phyloP scores from a whole-genome alignment of 1,140 invertebrate genomes.

The Lordiphosa stackelbergi region DNA sequence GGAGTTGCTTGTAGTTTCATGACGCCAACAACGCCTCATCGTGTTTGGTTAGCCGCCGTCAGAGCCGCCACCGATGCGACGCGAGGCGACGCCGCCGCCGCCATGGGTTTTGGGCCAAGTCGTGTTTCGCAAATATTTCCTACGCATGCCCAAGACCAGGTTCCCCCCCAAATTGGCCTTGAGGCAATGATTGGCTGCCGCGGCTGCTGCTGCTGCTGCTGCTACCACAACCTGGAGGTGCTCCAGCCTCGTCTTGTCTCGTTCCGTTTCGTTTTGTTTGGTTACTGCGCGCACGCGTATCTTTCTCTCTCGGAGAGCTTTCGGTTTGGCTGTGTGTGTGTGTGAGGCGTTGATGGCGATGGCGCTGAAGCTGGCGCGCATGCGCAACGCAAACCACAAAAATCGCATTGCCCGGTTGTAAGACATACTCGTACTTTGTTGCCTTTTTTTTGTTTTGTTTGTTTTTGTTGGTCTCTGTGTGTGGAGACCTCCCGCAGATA shows the following conservation, averaged over 20 bases:
- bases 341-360: slow-evolving; percentile 79
- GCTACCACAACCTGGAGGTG: background rate
- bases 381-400: slow-evolving; percentile 58
- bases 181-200: slow-evolving; percentile 70
- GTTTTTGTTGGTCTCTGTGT: slow-evolving; percentile 45
- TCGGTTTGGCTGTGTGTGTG: slow-evolving; percentile 41
- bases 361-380: slow-evolving; percentile 77
- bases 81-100: slow-evolving; percentile 22
- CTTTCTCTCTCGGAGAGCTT: slow-evolving; percentile 23
- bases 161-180: slow-evolving; percentile 60
- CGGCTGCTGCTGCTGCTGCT: slow-evolving; percentile 16
- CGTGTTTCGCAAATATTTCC: slow-evolving; percentile 51
- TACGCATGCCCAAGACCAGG: slow-evolving; percentile 46
- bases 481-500: slow-evolving; percentile 71
- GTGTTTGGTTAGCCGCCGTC: slow-evolving; percentile 73
- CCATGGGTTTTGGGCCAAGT: slow-evolving; percentile 8
- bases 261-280: slow-evolving; percentile 11
- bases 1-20: slow-evolving; percentile 60
- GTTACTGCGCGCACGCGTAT: slow-evolving; percentile 39
- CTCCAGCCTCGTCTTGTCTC: slow-evolving; percentile 3
- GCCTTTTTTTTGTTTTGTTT: slow-evolving; percentile 12
- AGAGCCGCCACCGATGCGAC: slow-evolving; percentile 68
- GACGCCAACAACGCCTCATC: slow-evolving; percentile 75
- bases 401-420: slow-evolving; percentile 65
- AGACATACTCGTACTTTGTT: slow-evolving; percentile 57